Evolutionary conservation across 2,797 vertebrate genomes (phyloP), one percentile per base, ranked within the genome.

Genomic region (Ceryle rudis): DNA sequence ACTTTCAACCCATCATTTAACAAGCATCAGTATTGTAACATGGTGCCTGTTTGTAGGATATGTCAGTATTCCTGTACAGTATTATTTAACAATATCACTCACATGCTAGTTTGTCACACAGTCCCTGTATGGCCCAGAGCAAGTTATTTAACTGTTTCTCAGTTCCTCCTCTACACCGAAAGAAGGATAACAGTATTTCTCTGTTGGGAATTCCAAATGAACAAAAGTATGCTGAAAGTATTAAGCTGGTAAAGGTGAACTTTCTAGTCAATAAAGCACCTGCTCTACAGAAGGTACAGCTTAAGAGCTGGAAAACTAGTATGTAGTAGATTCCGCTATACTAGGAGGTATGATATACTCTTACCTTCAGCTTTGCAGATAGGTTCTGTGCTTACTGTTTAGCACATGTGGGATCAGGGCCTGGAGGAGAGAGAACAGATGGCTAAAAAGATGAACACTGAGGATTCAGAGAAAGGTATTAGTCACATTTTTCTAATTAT

Each of bases 1-100:
- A 35, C 44, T 88, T 95, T 72, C 72, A 72, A 26, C 46, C 65
- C 58, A 2, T 64, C n/a, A 31, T 81, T 90, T 95, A 88, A 90
- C 1, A 11, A 90, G 20, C 21, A 15, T 33, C 10, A 11, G 9
- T 62, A 31, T 52, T 91, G 25, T 86, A 90, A 28, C 39, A 22
- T 22, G 39, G 42, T 84, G 31, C 14, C 54, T 78, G 29, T 51
- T 88, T 46, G 39, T 72, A 65, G 39, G 35, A 37, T 65, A 58
- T 54, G 28, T 70, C 20, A 23, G 9, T 67, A 41, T 80, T 86
- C 31, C 39, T 89, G 11, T 49, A 23, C 14, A 71, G n/a, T 15
- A 35, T 52, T 71, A 55, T 78, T 89, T 81, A 83, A 71, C 18
- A 52, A 26, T 71, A 26, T 61, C 57, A 54, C 41, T 67, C 57